phyloP scores from a whole-genome alignment of 2,888 invertebrate species.

The Coronaproctus castanopsis region DNA sequence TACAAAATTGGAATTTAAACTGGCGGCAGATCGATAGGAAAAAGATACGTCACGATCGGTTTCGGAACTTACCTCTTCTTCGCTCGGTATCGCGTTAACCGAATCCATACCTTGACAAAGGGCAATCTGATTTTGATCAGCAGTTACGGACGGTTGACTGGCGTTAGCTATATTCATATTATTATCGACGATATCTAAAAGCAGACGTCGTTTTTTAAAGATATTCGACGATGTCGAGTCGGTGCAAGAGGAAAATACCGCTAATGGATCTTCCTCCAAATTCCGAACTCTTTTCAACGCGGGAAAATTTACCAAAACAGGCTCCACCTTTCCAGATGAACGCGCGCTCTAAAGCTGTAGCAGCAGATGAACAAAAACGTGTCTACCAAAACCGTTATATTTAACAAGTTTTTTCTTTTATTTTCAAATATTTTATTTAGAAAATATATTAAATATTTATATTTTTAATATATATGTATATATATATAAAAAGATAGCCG shows the following conservation, averaged over 20 bases:
- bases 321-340: background rate
- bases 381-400: too few relatives aligned
- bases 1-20: too few relatives aligned
- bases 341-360: too few relatives aligned
- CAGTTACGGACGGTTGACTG: slow-evolving; percentile 2
- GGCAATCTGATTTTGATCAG: slow-evolving; percentile 10
- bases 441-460: too few relatives aligned
- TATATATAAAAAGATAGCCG: too few relatives aligned
- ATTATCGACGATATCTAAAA: background rate
- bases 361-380: too few relatives aligned
- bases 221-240: background rate
- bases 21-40: too few relatives aligned
- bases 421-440: too few relatives aligned
- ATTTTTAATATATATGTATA: too few relatives aligned
- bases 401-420: too few relatives aligned
- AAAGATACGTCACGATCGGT: too few relatives aligned
- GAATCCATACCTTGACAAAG: slow-evolving; percentile 11
- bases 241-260: background rate
- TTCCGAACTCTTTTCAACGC: background rate
- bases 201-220: background rate
- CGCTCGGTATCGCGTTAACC: slow-evolving; percentile 8
- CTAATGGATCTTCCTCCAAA: background rate
- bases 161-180: slow-evolving; percentile 10
- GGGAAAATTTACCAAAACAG: background rate
- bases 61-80: slow-evolving; percentile 10